Conservation (phyloP, 1,140 invertebrate genomes). For the Heliothis virescens region DNA sequence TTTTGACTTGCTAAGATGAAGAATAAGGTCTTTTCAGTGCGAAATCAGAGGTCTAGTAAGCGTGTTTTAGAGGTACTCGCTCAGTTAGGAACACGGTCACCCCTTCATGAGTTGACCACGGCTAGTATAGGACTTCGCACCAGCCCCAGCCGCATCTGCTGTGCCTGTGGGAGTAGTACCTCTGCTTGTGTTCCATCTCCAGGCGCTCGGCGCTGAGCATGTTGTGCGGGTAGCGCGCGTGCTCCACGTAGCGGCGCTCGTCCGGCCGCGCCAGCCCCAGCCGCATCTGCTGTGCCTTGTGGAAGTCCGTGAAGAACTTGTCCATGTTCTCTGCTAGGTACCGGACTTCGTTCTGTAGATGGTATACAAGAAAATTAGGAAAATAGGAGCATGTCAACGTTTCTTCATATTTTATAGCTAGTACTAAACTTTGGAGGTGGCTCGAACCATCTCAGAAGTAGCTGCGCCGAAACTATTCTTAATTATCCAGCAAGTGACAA, state of each 20-base stretch:
- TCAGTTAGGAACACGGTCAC: no score
- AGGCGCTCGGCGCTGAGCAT: slow-evolving; percentile 76
- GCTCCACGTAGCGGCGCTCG: slow-evolving; percentile 55
- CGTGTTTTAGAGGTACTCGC: no score
- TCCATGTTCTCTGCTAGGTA: slow-evolving; percentile 86
- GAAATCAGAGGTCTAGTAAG: no score
- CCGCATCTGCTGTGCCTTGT: slow-evolving; percentile 85
- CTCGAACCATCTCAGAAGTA: no score
- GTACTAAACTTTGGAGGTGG: no score
- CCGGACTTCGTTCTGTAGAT: slow-evolving; percentile 74
- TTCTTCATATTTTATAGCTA: no score
- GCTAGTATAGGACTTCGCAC: no score
- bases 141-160: slow-evolving; percentile 77
- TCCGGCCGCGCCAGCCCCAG: slow-evolving; percentile 58
- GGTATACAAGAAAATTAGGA: neutral
- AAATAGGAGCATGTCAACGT: neutral
- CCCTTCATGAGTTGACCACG: neutral
- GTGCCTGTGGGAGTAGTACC: slow-evolving; percentile 72
- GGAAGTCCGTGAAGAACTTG: slow-evolving; percentile 88
- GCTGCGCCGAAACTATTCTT: no score
- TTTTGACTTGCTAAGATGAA: no score
- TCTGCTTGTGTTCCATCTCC: slow-evolving; percentile 81
- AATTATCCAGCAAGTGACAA: no score
- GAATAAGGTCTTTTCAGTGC: no score
- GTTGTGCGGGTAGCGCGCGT: slow-evolving; percentile 64